A percentile compares a stretch with the other conserved stretches of the same genome.
Evolutionary conservation across 2,888 invertebrate species (phyloP).

Genomic region (Lycophotia porphyrea): DNA sequence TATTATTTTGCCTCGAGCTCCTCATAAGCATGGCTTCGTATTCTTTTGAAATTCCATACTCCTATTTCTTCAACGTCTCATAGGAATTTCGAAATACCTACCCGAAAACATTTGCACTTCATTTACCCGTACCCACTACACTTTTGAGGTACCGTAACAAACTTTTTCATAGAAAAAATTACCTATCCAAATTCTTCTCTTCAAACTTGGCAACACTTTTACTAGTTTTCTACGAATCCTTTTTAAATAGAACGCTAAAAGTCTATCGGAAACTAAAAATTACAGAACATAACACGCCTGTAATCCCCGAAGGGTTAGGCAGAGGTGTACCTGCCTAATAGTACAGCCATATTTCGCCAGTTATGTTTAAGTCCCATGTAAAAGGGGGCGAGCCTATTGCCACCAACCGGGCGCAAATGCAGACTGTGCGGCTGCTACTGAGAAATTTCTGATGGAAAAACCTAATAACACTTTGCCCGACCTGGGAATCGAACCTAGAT

Average conservation of each 20-base stretch:
- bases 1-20: too few relatives aligned
- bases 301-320: too few relatives aligned
- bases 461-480: too few relatives aligned
- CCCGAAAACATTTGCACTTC: neutral
- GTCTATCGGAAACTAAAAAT: constrained; percentile 12
- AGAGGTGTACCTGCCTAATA: too few relatives aligned
- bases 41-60: neutral
- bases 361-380: too few relatives aligned
- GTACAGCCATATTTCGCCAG: too few relatives aligned
- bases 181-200: constrained; percentile 9
- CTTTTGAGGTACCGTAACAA: neutral
- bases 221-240: constrained; percentile 5
- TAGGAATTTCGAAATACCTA: neutral
- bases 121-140: neutral
- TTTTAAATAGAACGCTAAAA: constrained; percentile 17
- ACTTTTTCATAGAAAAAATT: constrained; percentile 4
- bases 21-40: neutral
- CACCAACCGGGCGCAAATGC: too few relatives aligned
- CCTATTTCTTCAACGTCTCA: neutral
- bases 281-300: too few relatives aligned
- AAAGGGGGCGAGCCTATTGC: too few relatives aligned
- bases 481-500: too few relatives aligned
- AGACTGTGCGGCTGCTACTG: too few relatives aligned
- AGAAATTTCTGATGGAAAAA: too few relatives aligned
- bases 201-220: constrained; percentile 13